phyloP scores from a whole-genome alignment of 2,797 vertebrate species.

The Miichthys miiuy region DNA sequence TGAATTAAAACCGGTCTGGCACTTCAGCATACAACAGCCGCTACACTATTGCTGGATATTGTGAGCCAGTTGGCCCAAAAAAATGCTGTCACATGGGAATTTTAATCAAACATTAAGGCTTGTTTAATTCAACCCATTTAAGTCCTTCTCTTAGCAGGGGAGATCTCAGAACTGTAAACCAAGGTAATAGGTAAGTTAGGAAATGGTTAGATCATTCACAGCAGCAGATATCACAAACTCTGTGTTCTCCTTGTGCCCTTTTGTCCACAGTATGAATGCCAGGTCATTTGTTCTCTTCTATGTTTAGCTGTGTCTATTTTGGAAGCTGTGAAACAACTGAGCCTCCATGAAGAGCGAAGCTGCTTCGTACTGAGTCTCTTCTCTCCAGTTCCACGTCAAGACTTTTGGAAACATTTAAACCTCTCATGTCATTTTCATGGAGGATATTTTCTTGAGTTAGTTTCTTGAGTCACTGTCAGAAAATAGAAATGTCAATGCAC shows the following conservation, averaged over 20 bases:
- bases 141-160: too few species aligned
- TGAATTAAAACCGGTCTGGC: too few species aligned
- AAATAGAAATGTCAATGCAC: constrained; percentile 47
- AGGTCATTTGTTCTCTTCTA: constrained; percentile 70
- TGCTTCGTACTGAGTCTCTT: not conserved
- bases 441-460: not conserved
- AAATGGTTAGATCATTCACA: not conserved
- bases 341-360: constrained; percentile 24
- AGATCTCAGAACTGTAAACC: not conserved
- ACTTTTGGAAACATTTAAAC: constrained; percentile 31
- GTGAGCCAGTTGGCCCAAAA: too few species aligned
- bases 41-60: too few species aligned
- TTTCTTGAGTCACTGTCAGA: not conserved
- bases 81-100: too few species aligned
- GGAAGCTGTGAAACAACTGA: constrained; percentile 74
- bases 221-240: not conserved
- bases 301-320: constrained; percentile 80
- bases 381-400: not conserved
- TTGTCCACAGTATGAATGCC: constrained; percentile 45
- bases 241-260: constrained; percentile 9
- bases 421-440: constrained; percentile 2
- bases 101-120: too few species aligned
- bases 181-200: not conserved
- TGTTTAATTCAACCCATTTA: too few species aligned
- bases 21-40: too few species aligned